A percentile compares a stretch with the other conserved stretches of the same genome.
These are phyloP conservation scores for Amphipoea oculea DNA, from an alignment of 2,888 invertebrate species.

Conservation along the genomic window DNA sequence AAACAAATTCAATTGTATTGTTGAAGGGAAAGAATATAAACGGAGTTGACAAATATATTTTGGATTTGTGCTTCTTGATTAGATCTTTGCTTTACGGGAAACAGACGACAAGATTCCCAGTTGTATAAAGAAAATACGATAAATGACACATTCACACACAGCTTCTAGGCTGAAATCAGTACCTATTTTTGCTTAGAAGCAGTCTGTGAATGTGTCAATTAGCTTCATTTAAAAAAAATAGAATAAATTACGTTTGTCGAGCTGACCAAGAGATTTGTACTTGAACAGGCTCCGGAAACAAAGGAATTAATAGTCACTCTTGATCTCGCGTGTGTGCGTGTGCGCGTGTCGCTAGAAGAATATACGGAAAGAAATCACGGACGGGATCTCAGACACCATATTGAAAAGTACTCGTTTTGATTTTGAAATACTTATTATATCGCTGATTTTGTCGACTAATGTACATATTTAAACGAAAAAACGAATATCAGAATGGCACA, in stretches of 20 bases:
- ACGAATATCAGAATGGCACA: conserved; percentile 22
- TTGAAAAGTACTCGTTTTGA: not conserved
- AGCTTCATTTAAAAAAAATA: not conserved
- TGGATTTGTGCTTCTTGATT: not conserved
- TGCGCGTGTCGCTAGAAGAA: not conserved
- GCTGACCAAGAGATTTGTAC: not conserved
- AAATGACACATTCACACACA: too few relatives aligned
- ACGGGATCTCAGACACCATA: not conserved
- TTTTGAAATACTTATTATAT: not conserved
- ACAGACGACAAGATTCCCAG: too few relatives aligned
- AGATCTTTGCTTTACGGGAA: not conserved
- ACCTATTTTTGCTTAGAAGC: too few relatives aligned
- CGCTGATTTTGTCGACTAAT: not conserved
- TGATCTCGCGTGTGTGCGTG: not conserved
- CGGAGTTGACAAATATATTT: not conserved
- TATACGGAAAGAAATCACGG: not conserved
- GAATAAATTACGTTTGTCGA: not conserved
- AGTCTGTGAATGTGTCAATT: too few relatives aligned
- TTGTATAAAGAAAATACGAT: not conserved
- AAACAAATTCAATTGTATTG: not conserved
- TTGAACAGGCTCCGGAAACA: not conserved
- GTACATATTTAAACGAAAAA: not conserved
- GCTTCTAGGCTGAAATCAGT: not conserved
- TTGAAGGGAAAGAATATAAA: conserved; percentile 2
- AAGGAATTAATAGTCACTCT: conserved; percentile 4